These are phyloP conservation scores for Argyra leucocephala DNA, from an alignment of 2,888 invertebrate genomes.

Conservation along the genomic window DNA sequence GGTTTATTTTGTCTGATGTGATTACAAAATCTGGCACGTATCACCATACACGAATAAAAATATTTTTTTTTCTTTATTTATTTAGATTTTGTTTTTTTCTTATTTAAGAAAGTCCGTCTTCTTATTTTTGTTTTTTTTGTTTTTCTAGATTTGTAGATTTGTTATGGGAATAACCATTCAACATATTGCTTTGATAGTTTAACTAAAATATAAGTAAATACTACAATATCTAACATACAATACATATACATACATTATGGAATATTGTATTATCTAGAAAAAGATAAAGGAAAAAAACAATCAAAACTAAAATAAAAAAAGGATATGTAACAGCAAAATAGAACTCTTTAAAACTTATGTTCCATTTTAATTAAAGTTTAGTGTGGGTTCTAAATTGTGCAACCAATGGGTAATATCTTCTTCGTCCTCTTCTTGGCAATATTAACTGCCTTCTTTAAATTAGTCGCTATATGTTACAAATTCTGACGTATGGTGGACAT, in stretches of 20 bases:
- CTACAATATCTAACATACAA: not conserved
- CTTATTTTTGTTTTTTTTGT: no score
- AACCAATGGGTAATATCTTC: no score
- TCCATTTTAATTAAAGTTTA: not conserved
- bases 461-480: no score
- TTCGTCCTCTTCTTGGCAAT: no score
- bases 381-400: not conserved
- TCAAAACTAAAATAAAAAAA: not conserved
- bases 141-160: not conserved
- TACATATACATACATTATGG: no score
- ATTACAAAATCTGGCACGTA: not conserved
- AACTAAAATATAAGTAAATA: not conserved
- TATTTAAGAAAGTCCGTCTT: not conserved
- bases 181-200: conserved; percentile 1
- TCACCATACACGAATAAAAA: not conserved
- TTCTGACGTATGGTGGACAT: no score
- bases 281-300: not conserved
- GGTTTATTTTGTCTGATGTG: not conserved
- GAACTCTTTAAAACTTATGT: not conserved
- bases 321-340: not conserved
- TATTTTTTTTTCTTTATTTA: not conserved
- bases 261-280: no score
- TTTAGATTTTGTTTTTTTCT: not conserved
- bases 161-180: not conserved
- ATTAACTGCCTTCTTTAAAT: no score